Conservation (phyloP, 2,113 vertebrate species). For the Boulengeromyrus knoepffleri region DNA sequence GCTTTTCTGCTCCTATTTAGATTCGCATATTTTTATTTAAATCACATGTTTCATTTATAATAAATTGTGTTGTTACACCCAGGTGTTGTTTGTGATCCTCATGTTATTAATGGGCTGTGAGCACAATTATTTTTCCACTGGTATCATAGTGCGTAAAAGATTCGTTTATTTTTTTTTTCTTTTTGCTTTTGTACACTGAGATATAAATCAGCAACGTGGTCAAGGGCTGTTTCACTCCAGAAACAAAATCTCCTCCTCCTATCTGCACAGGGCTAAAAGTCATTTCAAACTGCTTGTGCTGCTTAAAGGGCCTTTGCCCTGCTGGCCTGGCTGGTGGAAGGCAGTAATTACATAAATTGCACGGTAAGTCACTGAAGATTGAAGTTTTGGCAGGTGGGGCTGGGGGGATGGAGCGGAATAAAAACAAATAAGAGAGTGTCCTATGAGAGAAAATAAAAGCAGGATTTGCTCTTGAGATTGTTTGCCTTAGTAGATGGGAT, state of each 20-base stretch:
- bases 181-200: not conserved
- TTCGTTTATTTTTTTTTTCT: not conserved
- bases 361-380: not conserved
- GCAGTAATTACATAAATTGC: conserved; percentile 1
- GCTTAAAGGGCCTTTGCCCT: not conserved
- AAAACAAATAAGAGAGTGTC: not conserved
- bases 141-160: not conserved
- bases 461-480: not conserved
- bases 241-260: not conserved
- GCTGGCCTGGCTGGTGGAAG: not conserved
- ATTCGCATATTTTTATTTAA: not conserved
- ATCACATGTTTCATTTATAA: not conserved
- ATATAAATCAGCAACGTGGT: not conserved
- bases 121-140: not conserved
- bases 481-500: not conserved
- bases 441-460: not conserved
- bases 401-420: not conserved
- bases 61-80: not conserved
- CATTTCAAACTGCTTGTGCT: not conserved
- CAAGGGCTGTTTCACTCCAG: not conserved
- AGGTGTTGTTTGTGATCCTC: not conserved
- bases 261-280: not conserved
- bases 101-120: not conserved
- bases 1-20: not conserved
- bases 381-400: not conserved